Conservation (phyloP, 2,113 vertebrate species). For the Columba livia region DNA sequence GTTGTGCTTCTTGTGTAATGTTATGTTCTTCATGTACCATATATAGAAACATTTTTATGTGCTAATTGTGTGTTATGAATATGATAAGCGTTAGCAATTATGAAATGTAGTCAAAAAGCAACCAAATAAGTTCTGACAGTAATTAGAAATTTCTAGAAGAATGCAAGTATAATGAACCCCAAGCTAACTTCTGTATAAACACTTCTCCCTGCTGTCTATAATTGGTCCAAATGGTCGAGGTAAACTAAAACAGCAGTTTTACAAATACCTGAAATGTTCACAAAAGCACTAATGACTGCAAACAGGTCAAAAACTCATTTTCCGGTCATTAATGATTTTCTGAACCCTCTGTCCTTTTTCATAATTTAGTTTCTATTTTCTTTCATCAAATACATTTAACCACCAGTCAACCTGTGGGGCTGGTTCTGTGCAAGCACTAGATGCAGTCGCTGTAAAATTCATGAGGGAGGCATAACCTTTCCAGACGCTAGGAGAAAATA, state of each 20-base stretch:
- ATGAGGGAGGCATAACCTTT: neutral
- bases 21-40: slow-evolving; percentile 78
- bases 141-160: slow-evolving; percentile 79
- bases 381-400: neutral
- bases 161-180: slow-evolving; percentile 74
- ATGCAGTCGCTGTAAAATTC: slow-evolving; percentile 13
- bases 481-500: neutral
- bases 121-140: slow-evolving; percentile 77
- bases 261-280: slow-evolving; percentile 73
- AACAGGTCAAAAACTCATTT: slow-evolving; percentile 78
- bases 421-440: slow-evolving; percentile 32
- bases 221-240: slow-evolving; percentile 75
- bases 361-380: slow-evolving; percentile 44
- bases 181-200: slow-evolving; percentile 60
- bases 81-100: slow-evolving; percentile 80
- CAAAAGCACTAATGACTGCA: slow-evolving; percentile 78
- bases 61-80: slow-evolving; percentile 82
- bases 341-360: slow-evolving; percentile 62
- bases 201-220: slow-evolving; percentile 61
- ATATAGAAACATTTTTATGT: slow-evolving; percentile 78
- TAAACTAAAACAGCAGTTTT: slow-evolving; percentile 70
- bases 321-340: slow-evolving; percentile 75
- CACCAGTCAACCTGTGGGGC: slow-evolving; percentile 36
- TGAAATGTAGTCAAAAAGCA: slow-evolving; percentile 78
- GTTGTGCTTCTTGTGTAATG: slow-evolving; percentile 76